Conservation (phyloP, 64 coral and sea anemone genomes). For the Stichodactyla mertensii region DNA sequence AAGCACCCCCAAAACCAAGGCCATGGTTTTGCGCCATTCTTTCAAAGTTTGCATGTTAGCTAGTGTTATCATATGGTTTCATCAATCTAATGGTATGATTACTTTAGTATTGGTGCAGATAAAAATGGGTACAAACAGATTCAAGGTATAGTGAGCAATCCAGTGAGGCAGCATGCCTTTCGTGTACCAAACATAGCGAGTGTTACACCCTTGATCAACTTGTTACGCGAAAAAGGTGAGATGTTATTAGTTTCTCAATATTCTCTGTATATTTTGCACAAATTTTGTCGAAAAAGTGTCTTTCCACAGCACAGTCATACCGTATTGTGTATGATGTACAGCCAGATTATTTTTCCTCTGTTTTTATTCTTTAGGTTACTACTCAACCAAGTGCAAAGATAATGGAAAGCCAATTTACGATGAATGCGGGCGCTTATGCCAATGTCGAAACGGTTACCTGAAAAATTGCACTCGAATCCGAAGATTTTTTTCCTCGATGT, state of each 20-base stretch:
- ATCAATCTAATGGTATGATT: not conserved
- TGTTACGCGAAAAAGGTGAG: not conserved
- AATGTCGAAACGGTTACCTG: constrained; percentile 35
- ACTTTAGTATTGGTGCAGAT: not conserved
- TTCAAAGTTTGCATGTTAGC: too few relatives aligned
- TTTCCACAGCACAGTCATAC: too few relatives aligned
- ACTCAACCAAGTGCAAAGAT: not conserved
- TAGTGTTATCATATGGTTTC: too few relatives aligned
- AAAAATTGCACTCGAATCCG: constrained; percentile 59
- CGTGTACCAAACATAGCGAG: not conserved
- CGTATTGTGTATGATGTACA: too few relatives aligned
- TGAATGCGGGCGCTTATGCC: constrained; percentile 60
- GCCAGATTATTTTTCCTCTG: not conserved
- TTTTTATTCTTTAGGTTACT: not conserved
- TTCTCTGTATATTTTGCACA: not conserved
- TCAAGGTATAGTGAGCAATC: not conserved
- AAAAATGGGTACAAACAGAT: not conserved
- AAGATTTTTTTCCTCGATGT: constrained; percentile 66
- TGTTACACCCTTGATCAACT: not conserved
- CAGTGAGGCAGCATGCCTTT: not conserved
- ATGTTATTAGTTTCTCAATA: not conserved
- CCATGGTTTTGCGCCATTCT: too few relatives aligned
- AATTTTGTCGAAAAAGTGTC: too few relatives aligned
- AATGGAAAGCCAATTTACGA: constrained; percentile 18
- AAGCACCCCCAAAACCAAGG: too few relatives aligned